Evolutionary conservation across 2,797 vertebrate genomes (phyloP), one percentile per base, ranked within the genome.

Genomic region (Thalassophryne amazonica): DNA sequence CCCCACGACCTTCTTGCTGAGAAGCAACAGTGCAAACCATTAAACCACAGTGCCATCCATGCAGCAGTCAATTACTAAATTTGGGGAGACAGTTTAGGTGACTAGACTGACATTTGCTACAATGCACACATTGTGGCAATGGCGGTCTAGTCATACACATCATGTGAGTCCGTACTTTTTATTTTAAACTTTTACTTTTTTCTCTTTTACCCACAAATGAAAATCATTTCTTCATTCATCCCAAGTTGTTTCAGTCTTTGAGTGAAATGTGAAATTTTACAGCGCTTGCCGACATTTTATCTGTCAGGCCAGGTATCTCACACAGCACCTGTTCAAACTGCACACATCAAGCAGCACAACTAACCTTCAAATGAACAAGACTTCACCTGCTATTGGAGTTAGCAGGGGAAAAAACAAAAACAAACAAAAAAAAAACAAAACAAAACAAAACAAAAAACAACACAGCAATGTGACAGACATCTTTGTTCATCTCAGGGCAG

Each of bases 381-480:
- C 69, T 78, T 89, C 88, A 63, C 41, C 73, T 88, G 76, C 66
- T 53, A 88, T 89, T 69, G 73, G 25, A 69, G 62, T 61, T 60
- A 61, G 51, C 41, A 3, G n/a, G 29, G 39, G 52, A n/a, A n/a
- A n/a, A n/a, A n/a, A n/a, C n/a, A n/a, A n/a, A n/a, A n/a, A n/a
- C n/a, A n/a, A n/a, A n/a, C n/a, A n/a, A n/a, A n/a, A n/a, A n/a
- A n/a, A n/a, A n/a, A n/a, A n/a, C n/a, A n/a, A n/a, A n/a, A n/a
- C n/a, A n/a, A n/a, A n/a, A n/a, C n/a, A n/a, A n/a, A n/a, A n/a
- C n/a, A n/a, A 77, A 78, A 45, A 2, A 15, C 73, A 36, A 50
- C 77, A 45, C 10, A 55, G 69, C 25, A 61, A 85, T 62, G 62
- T 39, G 85, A 89, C 89, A 87, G 85, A 80, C 86, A 87, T 88